A percentile compares a stretch with the other conserved stretches of the same genome.
Evolutionary conservation across 2,797 vertebrate species (phyloP).

Genomic region (Poecilia wingei): DNA sequence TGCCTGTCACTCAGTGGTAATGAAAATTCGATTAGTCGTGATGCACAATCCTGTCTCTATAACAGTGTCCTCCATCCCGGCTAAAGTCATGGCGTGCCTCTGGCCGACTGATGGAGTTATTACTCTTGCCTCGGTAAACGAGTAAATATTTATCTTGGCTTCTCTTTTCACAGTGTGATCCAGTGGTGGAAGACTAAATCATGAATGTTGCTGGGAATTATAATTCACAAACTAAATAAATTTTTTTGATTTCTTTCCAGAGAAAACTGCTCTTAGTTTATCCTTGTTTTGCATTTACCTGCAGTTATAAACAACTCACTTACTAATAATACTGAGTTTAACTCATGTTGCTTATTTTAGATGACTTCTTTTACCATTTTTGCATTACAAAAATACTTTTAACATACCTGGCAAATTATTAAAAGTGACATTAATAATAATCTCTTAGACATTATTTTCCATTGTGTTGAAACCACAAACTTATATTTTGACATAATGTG

Average conservation of each 20-base stretch:
- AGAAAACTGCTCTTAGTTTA: background rate
- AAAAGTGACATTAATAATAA: background rate
- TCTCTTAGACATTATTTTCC: background rate
- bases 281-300: background rate
- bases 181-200: constrained; percentile 9
- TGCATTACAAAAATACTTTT: background rate
- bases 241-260: background rate
- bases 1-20: constrained; percentile 61
- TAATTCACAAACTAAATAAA: background rate
- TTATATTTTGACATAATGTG: background rate
- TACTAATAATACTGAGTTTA: background rate
- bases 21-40: constrained; percentile 65
- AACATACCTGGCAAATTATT: background rate
- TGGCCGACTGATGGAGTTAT: constrained; percentile 29
- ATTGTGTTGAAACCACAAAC: background rate
- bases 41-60: constrained; percentile 40
- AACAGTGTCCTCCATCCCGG: constrained; percentile 50
- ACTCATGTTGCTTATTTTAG: background rate
- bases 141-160: constrained; percentile 50
- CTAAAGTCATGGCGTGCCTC: constrained; percentile 31
- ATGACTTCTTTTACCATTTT: background rate
- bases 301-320: background rate
- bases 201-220: constrained; percentile 2
- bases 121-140: constrained; percentile 44
- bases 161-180: constrained; percentile 16